Percentiles rank a stretch among this genome's conserved stretches.
Evolutionary conservation across 2,797 vertebrate genomes (phyloP).

Genomic region (Anableps anableps): DNA sequence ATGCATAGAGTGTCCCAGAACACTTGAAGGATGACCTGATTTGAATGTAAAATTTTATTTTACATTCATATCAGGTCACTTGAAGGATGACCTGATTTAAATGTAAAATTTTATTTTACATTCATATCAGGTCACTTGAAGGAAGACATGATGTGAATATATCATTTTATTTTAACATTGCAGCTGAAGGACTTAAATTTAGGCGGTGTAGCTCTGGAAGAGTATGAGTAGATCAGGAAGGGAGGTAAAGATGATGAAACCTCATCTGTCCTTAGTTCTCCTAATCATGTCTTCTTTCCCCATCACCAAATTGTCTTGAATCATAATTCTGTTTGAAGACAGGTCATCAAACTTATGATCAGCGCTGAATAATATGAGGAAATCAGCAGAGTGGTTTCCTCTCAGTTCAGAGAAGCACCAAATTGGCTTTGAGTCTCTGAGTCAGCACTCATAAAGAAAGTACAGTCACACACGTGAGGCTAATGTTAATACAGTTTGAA

Average conservation of each 20-base stretch:
- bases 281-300: neutral
- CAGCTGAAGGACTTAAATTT: slow-evolving; percentile 5
- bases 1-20: slow-evolving; percentile 36
- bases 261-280: slow-evolving; percentile 20
- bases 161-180: neutral
- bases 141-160: slow-evolving; percentile 31
- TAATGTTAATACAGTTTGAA: slow-evolving; percentile 38
- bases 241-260: slow-evolving; percentile 16
- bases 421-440: neutral
- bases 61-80: too few relatives aligned
- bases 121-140: too few relatives aligned
- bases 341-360: slow-evolving; percentile 39
- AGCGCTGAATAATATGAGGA: slow-evolving; percentile 11
- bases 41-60: slow-evolving; percentile 19
- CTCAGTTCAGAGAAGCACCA: neutral
- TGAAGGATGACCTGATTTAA: slow-evolving; percentile 29
- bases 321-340: slow-evolving; percentile 59
- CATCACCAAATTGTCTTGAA: slow-evolving; percentile 13
- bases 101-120: too few relatives aligned
- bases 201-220: slow-evolving; percentile 12
- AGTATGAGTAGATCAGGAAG: slow-evolving; percentile 23
- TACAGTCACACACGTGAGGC: neutral
- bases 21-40: slow-evolving; percentile 32
- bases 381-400: slow-evolving; percentile 30
- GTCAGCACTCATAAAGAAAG: neutral